Evolutionary conservation across 2,113 vertebrate genomes (phyloP).

Genomic region (Platichthys stellatus): DNA sequence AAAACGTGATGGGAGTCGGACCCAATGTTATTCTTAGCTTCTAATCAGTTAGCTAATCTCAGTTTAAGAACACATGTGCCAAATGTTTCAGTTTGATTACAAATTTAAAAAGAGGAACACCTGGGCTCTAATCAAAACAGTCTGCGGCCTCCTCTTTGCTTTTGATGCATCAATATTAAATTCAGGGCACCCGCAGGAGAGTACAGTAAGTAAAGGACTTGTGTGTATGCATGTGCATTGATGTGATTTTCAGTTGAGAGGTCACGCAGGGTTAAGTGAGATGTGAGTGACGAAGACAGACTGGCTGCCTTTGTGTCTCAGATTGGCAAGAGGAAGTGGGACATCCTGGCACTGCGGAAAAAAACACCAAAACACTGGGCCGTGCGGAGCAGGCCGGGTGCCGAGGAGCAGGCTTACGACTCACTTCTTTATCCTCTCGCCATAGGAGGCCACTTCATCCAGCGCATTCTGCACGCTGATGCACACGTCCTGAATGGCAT

Average conservation of each 20-base stretch:
- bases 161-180: too few species aligned
- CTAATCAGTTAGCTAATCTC: too few species aligned
- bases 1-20: too few species aligned
- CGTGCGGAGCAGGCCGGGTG: constrained; percentile 57
- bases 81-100: too few species aligned
- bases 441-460: constrained; percentile 95
- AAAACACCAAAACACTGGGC: constrained; percentile 26
- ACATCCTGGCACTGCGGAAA: constrained; percentile 51
- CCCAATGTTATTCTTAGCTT: too few species aligned
- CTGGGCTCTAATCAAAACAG: too few species aligned
- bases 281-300: constrained; percentile 42
- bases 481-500: constrained; percentile 98
- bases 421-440: constrained; percentile 99
- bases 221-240: too few species aligned
- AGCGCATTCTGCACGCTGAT: constrained; percentile 96
- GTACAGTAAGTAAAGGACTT: too few species aligned
- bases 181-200: too few species aligned
- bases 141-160: too few species aligned
- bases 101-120: too few species aligned
- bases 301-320: constrained; percentile 47
- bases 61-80: too few species aligned
- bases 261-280: constrained; percentile 54
- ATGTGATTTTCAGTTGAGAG: constrained; percentile 18
- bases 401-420: constrained; percentile 77
- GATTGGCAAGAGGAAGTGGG: constrained; percentile 50